Evolutionary conservation across 1,140 invertebrate species (phyloP).

Genomic region (Leptinotarsa defecta): DNA sequence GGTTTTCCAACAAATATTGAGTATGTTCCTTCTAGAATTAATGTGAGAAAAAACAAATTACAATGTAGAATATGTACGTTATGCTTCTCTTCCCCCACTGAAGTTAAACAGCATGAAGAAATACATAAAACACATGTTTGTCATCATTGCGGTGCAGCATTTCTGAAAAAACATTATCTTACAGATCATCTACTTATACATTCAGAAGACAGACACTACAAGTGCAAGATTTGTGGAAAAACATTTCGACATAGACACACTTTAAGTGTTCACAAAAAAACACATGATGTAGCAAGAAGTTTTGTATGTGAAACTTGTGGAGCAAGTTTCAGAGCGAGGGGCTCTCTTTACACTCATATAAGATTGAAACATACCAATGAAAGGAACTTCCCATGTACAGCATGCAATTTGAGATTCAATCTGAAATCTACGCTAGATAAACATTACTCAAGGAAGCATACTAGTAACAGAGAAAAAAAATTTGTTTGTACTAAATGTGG

Average conservation of each 20-base stretch:
- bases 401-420: slow-evolving; percentile 45
- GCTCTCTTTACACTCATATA: slow-evolving; percentile 47
- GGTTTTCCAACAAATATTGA: slow-evolving; percentile 13
- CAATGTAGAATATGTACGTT: slow-evolving; percentile 3
- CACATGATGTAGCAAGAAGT: slow-evolving; percentile 53
- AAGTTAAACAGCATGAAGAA: slow-evolving; percentile 49
- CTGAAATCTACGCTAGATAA: slow-evolving; percentile 47
- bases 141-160: slow-evolving; percentile 60
- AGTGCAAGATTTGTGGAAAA: slow-evolving; percentile 24
- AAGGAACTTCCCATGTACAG: slow-evolving; percentile 47
- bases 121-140: slow-evolving; percentile 56
- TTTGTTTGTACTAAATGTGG: slow-evolving; percentile 41
- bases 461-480: slow-evolving; percentile 36
- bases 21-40: slow-evolving; percentile 10
- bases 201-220: slow-evolving; percentile 15
- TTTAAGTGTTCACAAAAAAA: slow-evolving; percentile 56
- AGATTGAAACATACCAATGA: slow-evolving; percentile 42
- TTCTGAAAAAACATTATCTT: slow-evolving; percentile 40
- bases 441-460: slow-evolving; percentile 42
- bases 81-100: slow-evolving; percentile 7
- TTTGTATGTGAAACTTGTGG: slow-evolving; percentile 48
- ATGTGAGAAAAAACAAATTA: slow-evolving; percentile 12
- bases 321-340: slow-evolving; percentile 41
- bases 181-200: slow-evolving; percentile 17
- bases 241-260: slow-evolving; percentile 31